These are phyloP conservation scores for Sebastes steindachneri DNA, from an alignment of 2,797 vertebrate genomes.

Conservation along the genomic window DNA sequence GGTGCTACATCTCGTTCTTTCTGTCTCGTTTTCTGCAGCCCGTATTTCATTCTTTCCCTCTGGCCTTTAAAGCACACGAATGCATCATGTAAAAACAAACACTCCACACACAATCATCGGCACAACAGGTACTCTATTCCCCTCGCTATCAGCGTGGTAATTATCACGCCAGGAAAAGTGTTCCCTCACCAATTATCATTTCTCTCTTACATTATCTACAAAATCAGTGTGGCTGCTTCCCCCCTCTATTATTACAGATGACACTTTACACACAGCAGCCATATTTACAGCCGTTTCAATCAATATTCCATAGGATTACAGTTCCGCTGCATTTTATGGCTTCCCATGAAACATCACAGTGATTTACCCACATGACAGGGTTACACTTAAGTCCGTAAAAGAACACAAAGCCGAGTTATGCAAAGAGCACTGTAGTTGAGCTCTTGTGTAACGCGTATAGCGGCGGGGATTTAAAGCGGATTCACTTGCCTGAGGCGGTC, in stretches of 20 bases:
- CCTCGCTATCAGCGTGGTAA: conserved; percentile 59
- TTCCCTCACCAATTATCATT: conserved; percentile 75
- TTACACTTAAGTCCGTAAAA: conserved; percentile 40
- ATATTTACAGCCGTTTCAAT: conserved; percentile 52
- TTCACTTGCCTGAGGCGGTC: conserved; percentile 29
- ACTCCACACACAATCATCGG: conserved; percentile 30
- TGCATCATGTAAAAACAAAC: conserved; percentile 43
- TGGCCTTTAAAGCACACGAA: conserved; percentile 1
- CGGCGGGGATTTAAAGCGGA: conserved; percentile 43
- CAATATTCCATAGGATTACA: conserved; percentile 30
- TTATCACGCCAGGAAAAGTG: conserved; percentile 68
- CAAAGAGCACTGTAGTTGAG: conserved; percentile 27
- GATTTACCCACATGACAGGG: conserved; percentile 42
- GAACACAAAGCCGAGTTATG: conserved; percentile 43
- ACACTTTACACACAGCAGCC: conserved; percentile 36
- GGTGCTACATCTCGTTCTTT: neutral
- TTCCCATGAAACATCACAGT: conserved; percentile 35
- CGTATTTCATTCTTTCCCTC: neutral
- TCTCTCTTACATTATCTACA: conserved; percentile 57
- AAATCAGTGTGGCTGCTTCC: conserved; percentile 42
- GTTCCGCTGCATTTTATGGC: conserved; percentile 10
- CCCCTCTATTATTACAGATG: conserved; percentile 38
- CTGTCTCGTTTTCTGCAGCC: conserved; percentile 9
- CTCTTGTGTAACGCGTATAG: conserved; percentile 33
- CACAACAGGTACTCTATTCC: conserved; percentile 67